Base-by-base conservation (phyloP, 2,888 invertebrate genomes). In the Spialia ferax region DNA sequence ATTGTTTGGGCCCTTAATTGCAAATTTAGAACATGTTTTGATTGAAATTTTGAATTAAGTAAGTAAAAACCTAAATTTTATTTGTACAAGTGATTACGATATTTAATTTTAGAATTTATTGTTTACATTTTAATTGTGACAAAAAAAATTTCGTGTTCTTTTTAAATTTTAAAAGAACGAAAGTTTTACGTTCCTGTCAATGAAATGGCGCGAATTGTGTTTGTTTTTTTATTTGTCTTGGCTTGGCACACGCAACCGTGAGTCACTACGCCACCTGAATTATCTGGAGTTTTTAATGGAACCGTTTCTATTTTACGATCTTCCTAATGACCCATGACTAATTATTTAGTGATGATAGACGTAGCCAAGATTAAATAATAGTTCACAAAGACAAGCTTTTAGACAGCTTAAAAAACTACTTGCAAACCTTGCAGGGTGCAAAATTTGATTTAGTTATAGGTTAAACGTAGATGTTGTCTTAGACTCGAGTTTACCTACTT, bases 261-360 rank as follows among this genome's bases (percentile, higher is more conserved):
- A 87, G 63, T 89, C 87, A 88, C 77, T 76, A 76, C 72, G 81
- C 85, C 86, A 88, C 84, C 86, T 88, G 85, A 87, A 84, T 84
- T 84, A 82, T 87, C 83, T 79, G 79, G 72, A 78, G 79, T 79
- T 83, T 42, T 80, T 77, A 80, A 79, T 81, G 79, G 78, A 79
- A 79, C 74, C 79, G 71, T 72, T 77, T 70, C 79, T 81, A 80
- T 79, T 87, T 85, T 84, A 87, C 83, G 84, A 82, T 80, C 77
- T 70, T 74, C 77, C 76, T 87, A 87, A 87, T 85, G 83, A 78
- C 50, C 75, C 75, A 75, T 85, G 85, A 85, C 86, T 86, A 87
- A 88, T 77, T 75, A 71, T 72, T 69, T 67, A 60, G 60, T 60
- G 73, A 68, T 70, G 65, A 69, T 15, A 60, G 71, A 71, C 70